Evolutionary conservation across 2,797 vertebrate genomes (phyloP).

Genomic region (Phoeniculus purpureus): DNA sequence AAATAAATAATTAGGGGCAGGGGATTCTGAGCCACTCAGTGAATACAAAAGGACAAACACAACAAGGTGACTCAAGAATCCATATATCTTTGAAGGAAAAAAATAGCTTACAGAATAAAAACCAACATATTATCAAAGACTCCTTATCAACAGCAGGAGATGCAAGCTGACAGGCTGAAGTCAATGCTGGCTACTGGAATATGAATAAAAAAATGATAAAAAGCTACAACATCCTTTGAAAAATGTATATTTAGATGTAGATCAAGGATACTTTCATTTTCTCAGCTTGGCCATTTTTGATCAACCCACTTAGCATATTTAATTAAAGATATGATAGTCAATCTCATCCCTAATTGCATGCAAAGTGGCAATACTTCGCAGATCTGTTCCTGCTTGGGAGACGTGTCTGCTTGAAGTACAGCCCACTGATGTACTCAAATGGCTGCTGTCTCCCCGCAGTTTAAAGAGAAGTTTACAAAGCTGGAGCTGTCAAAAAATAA

Average conservation of each 20-base stretch:
- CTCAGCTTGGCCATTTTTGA: constrained; percentile 12
- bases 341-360: constrained; percentile 22
- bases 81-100: background rate
- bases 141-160: background rate
- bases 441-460: constrained; percentile 46
- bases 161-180: constrained; percentile 4
- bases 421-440: constrained; percentile 51
- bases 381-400: constrained; percentile 19
- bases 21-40: background rate
- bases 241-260: constrained; percentile 3
- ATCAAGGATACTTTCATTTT: constrained; percentile 31
- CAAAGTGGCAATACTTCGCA: background rate
- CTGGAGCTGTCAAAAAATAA: constrained; percentile 65
- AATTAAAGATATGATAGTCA: constrained; percentile 22
- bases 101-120: background rate
- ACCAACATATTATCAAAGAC: background rate
- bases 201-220: background rate
- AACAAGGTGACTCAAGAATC: background rate
- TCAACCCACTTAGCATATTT: constrained; percentile 37
- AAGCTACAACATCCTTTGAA: background rate
- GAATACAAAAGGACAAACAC: background rate
- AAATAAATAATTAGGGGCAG: background rate
- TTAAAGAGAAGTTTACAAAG: constrained; percentile 50
- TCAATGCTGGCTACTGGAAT: constrained; percentile 1
- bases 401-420: constrained; percentile 29